A percentile compares a stretch with the other conserved stretches of the same genome.
phyloP scores from a whole-genome alignment of 2,113 vertebrate species.

The Mus pahari region DNA sequence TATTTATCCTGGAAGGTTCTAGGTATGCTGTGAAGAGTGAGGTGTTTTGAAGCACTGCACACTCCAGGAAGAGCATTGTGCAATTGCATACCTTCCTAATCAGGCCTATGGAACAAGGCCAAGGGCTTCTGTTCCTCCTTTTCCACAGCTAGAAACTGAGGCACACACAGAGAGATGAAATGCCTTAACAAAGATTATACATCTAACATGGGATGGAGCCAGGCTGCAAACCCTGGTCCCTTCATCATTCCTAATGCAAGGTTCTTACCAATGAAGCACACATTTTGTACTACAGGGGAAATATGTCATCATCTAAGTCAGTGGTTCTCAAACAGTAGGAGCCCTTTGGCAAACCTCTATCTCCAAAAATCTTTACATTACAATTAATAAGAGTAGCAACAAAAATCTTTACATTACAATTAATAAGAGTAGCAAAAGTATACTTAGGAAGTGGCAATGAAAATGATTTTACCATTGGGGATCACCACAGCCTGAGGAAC shows the following conservation, averaged over 20 bases:
- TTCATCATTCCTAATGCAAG: not conserved
- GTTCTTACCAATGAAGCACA: not conserved
- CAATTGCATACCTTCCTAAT: not conserved
- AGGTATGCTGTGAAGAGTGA: not conserved
- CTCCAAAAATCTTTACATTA: not conserved
- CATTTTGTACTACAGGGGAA: not conserved
- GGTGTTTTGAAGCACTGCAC: not conserved
- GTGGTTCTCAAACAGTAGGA: not conserved
- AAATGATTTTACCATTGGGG: not conserved
- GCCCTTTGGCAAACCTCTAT: too few species aligned
- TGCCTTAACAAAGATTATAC: not conserved
- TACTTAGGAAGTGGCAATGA: not conserved
- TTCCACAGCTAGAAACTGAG: conserved; percentile 17
- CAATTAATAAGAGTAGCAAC: not conserved
- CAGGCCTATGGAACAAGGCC: not conserved
- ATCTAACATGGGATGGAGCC: not conserved
- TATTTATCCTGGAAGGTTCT: not conserved
- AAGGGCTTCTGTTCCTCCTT: not conserved
- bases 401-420: not conserved
- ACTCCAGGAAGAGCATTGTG: not conserved
- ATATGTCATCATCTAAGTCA: not conserved
- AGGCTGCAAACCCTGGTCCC: not conserved
- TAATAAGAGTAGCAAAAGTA: not conserved
- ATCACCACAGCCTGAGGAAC: not conserved
- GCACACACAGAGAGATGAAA: not conserved